phyloP scores from a whole-genome alignment of 2,888 invertebrate genomes.

The Protodeltote pygarga region DNA sequence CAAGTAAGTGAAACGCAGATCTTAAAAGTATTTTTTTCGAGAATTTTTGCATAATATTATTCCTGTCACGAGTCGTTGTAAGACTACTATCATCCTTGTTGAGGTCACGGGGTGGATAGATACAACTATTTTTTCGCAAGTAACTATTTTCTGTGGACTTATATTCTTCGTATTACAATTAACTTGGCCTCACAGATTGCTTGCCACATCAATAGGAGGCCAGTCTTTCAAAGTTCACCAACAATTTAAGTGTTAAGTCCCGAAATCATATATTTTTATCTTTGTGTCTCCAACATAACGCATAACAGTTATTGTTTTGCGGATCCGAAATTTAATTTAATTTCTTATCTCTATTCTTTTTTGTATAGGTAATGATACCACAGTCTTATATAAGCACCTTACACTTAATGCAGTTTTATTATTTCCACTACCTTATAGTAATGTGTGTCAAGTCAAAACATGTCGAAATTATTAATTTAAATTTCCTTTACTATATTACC shows the following conservation, averaged over 20 bases:
- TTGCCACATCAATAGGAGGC: constrained; percentile 35
- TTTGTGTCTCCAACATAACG: constrained; percentile 34
- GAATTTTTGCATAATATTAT: constrained; percentile 28
- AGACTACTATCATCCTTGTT: constrained; percentile 33
- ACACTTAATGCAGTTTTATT: constrained; percentile 2
- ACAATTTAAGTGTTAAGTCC: constrained; percentile 28
- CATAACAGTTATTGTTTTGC: constrained; percentile 20
- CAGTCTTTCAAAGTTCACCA: constrained; percentile 24
- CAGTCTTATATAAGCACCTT: constrained; percentile 11
- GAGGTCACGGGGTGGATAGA: constrained; percentile 39
- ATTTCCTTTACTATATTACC: no score
- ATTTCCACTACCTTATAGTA: constrained; percentile 16
- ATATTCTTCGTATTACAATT: constrained; percentile 15
- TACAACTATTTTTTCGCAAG: constrained; percentile 16
- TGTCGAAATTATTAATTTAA: not conserved
- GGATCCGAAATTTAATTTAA: constrained; percentile 11
- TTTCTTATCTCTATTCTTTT: not conserved
- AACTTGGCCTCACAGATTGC: constrained; percentile 19
- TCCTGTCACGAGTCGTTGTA: constrained; percentile 19
- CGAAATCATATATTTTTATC: constrained; percentile 7
- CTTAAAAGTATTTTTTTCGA: constrained; percentile 25
- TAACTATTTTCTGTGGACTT: constrained; percentile 23
- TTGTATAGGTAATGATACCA: constrained; percentile 14
- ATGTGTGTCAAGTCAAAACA: not conserved
- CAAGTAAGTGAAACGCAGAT: constrained; percentile 16